Evolutionary conservation across 1,140 invertebrate species (phyloP).

Genomic region (Papilio polyxenes): DNA sequence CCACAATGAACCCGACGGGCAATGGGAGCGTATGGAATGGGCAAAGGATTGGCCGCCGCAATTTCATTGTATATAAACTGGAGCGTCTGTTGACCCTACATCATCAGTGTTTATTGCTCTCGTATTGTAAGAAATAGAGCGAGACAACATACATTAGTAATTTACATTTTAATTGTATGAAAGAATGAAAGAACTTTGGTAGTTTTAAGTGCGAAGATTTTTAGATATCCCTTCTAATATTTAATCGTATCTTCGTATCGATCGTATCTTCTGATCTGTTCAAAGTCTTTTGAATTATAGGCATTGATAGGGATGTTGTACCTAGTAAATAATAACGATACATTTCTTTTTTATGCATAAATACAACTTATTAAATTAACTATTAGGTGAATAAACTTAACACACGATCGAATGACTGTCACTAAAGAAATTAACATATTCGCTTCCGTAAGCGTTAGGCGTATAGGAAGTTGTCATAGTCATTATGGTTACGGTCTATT

Average conservation of each 20-base stretch:
- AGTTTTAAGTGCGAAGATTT: not conserved
- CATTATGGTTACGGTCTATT: slow-evolving; percentile 35
- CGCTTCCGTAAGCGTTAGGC: slow-evolving; percentile 14
- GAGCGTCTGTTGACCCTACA: slow-evolving; percentile 30
- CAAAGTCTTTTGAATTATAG: no score
- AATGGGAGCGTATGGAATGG: slow-evolving; percentile 33
- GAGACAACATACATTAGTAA: not conserved
- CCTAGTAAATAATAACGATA: no score
- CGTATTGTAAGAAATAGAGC: slow-evolving; percentile 25
- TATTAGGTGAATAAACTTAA: slow-evolving; percentile 26
- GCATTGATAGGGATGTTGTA: no score
- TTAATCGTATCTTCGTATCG: not conserved
- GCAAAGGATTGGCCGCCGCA: slow-evolving; percentile 32
- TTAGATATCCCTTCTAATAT: not conserved
- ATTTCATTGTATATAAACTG: slow-evolving; percentile 32
- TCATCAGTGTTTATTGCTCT: slow-evolving; percentile 21
- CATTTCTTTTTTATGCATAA: no score
- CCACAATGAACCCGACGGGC: slow-evolving; percentile 30
- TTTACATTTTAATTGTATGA: slow-evolving; percentile 1
- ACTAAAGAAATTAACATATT: slow-evolving; percentile 28
- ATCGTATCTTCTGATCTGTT: no score
- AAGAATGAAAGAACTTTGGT: not conserved
- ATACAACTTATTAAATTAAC: not conserved
- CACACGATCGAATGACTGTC: slow-evolving; percentile 2
- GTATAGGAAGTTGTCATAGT: slow-evolving; percentile 34